These are phyloP conservation scores for Seriola quinqueradiata DNA, from an alignment of 2,113 vertebrate species.

Conservation along the genomic window DNA sequence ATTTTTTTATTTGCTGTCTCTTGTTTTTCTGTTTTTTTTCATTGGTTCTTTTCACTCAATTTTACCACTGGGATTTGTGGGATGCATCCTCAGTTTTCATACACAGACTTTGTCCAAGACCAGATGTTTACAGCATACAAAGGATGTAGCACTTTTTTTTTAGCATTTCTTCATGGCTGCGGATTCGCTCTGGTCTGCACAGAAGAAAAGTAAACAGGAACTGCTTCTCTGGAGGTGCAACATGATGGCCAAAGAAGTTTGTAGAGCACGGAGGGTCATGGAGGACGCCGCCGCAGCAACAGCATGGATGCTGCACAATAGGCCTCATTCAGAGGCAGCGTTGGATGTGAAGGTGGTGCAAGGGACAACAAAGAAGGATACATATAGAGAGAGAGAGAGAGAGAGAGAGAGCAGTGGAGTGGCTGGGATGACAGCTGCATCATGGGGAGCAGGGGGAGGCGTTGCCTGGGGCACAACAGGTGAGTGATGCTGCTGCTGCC, in stretches of 20 bases:
- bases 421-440: slow-evolving; percentile 75
- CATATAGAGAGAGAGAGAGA: slow-evolving; percentile 20
- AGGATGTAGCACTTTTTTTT: neutral
- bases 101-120: neutral
- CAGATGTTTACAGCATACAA: neutral
- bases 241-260: slow-evolving; percentile 6
- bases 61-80: slow-evolving; percentile 40
- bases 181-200: neutral
- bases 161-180: neutral
- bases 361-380: slow-evolving; percentile 45
- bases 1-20: slow-evolving; percentile 44
- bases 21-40: slow-evolving; percentile 17
- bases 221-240: too few species aligned
- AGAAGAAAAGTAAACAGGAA: too few species aligned
- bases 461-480: slow-evolving; percentile 74
- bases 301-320: slow-evolving; percentile 53
- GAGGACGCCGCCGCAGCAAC: slow-evolving; percentile 45
- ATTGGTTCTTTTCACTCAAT: slow-evolving; percentile 8
- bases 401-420: slow-evolving; percentile 20
- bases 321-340: slow-evolving; percentile 65
- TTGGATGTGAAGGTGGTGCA: slow-evolving; percentile 47
- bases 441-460: slow-evolving; percentile 62
- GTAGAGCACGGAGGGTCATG: slow-evolving; percentile 2
- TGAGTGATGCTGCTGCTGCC: slow-evolving; percentile 75
- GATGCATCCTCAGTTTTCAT: neutral